phyloP scores from a whole-genome alignment of 2,113 vertebrate species.

The Erythrolamprus reginae region DNA sequence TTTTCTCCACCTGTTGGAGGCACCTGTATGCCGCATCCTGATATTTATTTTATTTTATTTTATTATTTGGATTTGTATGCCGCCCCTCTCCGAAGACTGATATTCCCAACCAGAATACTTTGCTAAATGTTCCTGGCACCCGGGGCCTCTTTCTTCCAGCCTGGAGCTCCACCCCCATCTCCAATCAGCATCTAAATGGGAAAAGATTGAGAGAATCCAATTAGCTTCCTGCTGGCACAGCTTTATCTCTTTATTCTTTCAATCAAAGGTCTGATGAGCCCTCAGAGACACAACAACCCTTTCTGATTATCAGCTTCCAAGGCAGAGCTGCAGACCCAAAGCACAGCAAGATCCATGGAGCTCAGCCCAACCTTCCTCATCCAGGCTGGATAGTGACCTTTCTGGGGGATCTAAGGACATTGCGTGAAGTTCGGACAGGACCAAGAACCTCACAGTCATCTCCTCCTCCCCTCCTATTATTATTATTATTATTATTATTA shows the following conservation, averaged over 20 bases:
- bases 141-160: background rate
- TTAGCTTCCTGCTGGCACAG: background rate
- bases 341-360: background rate
- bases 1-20: background rate
- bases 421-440: too few relatives aligned
- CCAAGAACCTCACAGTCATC: too few relatives aligned
- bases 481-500: too few relatives aligned
- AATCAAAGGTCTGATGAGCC: background rate
- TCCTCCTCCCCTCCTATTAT: too few relatives aligned
- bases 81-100: too few relatives aligned
- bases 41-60: too few relatives aligned
- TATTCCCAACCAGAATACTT: background rate
- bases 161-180: background rate
- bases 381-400: background rate
- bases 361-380: background rate
- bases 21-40: background rate
- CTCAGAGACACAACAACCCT: background rate
- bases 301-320: background rate
- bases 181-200: background rate
- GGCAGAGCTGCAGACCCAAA: background rate
- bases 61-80: too few relatives aligned
- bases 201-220: background rate
- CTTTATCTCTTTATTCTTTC: background rate
- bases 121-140: background rate
- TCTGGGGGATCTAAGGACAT: background rate